Evolutionary conservation across 1,140 invertebrate genomes (phyloP).

Genomic region (Tribolium madens): DNA sequence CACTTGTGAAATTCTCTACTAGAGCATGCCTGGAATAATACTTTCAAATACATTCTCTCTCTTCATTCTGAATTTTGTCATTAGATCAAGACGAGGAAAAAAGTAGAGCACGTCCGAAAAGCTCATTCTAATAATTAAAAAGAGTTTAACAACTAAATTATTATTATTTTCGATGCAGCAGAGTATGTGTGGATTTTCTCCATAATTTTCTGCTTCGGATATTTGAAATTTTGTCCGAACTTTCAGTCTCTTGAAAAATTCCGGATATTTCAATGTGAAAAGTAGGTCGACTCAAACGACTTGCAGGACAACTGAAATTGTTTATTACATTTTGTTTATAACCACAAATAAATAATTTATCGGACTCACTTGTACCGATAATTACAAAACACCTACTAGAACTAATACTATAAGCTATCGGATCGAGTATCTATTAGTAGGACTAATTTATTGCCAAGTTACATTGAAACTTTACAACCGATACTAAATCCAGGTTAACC

Average conservation of each 20-base stretch:
- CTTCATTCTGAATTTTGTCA: slow-evolving; percentile 20
- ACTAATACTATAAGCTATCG: slow-evolving; percentile 14
- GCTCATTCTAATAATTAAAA: slow-evolving; percentile 32
- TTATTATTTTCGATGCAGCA: neutral
- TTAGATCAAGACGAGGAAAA: slow-evolving; percentile 23
- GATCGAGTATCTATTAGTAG: slow-evolving; percentile 27
- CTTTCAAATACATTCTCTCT: slow-evolving; percentile 50
- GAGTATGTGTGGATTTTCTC: slow-evolving; percentile 1
- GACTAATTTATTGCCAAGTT: slow-evolving; percentile 21
- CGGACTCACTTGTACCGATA: neutral
- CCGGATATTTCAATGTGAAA: neutral
- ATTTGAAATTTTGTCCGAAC: slow-evolving; percentile 13
- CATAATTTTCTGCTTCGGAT: slow-evolving; percentile 34
- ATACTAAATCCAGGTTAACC: slow-evolving; percentile 37
- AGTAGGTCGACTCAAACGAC: slow-evolving; percentile 1
- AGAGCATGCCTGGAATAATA: slow-evolving; percentile 50
- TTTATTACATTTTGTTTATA: neutral
- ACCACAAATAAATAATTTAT: neutral
- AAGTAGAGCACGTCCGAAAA: slow-evolving; percentile 39
- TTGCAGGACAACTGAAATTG: neutral
- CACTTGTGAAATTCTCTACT: slow-evolving; percentile 50
- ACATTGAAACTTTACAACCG: slow-evolving; percentile 29
- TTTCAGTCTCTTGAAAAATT: neutral
- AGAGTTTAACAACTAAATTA: slow-evolving; percentile 23
- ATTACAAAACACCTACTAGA: slow-evolving; percentile 21